A percentile compares a stretch with the other conserved stretches of the same genome.
phyloP scores from a whole-genome alignment of 2,888 invertebrate genomes.

The Oscheius sp. region DNA sequence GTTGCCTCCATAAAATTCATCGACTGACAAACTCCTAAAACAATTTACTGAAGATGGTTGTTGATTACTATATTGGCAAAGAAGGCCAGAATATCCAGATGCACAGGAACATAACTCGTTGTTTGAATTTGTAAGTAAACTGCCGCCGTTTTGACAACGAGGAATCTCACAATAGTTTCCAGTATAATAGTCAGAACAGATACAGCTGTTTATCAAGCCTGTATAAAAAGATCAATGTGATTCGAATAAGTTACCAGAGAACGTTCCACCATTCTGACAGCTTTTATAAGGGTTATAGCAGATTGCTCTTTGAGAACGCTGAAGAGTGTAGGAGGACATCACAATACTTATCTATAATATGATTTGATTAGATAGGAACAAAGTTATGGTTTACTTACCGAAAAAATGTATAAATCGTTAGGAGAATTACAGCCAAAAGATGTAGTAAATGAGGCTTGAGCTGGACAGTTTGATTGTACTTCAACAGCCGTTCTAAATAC shows the following conservation, averaged over 20 bases:
- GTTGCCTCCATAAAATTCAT: conserved; percentile 14
- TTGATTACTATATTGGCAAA: background rate
- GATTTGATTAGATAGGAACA: background rate
- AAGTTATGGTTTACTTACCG: background rate
- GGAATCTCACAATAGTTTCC: conserved; percentile 1
- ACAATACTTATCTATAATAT: background rate
- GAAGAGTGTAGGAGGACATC: background rate
- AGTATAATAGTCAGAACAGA: background rate
- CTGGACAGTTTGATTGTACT: background rate
- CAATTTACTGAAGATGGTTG: background rate
- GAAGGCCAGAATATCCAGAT: background rate
- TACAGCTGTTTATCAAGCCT: background rate
- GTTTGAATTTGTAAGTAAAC: background rate
- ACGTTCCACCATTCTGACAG: conserved; percentile 8
- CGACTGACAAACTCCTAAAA: background rate
- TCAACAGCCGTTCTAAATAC: background rate
- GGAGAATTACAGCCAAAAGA: background rate
- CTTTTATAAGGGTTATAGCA: background rate
- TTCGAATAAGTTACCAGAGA: background rate
- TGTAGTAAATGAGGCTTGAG: background rate
- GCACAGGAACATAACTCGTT: background rate
- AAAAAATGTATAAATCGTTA: background rate
- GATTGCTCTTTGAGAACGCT: background rate
- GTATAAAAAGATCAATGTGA: no score
- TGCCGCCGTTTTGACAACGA: background rate